These are phyloP conservation scores for Acanthaster planci DNA, from an alignment of 35 echinoderm and acorn worm species.

Conservation along the genomic window DNA sequence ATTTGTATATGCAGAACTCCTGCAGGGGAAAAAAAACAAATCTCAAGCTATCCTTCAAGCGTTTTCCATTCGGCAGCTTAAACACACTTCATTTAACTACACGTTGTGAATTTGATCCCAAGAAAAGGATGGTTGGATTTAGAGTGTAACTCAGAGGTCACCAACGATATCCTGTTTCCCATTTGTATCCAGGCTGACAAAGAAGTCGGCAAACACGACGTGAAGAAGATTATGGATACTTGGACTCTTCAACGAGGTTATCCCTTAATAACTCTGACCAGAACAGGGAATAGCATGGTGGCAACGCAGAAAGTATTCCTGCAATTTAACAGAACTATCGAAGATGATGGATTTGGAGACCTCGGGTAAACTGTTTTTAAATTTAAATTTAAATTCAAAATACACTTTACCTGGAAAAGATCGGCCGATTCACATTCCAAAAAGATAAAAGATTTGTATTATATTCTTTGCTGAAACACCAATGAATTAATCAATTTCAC, in stretches of 20 bases:
- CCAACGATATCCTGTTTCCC: neutral
- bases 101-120: no score
- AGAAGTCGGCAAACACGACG: constrained; percentile 48
- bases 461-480: no score
- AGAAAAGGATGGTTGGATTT: neutral
- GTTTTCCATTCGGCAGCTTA: no score
- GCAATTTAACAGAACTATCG: constrained; percentile 54
- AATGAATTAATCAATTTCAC: no score
- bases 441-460: no score
- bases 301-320: constrained; percentile 60
- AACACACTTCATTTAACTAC: no score
- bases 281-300: constrained; percentile 4
- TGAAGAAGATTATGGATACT: constrained; percentile 87
- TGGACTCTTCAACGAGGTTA: constrained; percentile 89
- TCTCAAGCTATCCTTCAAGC: no score
- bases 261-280: constrained; percentile 49
- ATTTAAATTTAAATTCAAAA: neutral
- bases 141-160: neutral
- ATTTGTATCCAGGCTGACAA: constrained; percentile 23
- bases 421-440: no score
- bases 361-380: constrained; percentile 48
- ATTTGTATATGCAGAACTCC: no score
- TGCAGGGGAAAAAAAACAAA: no score
- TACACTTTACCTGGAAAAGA: no score
- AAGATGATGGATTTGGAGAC: constrained; percentile 56